Base-by-base conservation (phyloP, 2,797 vertebrate genomes). In the Ptychadena robeensis region DNA sequence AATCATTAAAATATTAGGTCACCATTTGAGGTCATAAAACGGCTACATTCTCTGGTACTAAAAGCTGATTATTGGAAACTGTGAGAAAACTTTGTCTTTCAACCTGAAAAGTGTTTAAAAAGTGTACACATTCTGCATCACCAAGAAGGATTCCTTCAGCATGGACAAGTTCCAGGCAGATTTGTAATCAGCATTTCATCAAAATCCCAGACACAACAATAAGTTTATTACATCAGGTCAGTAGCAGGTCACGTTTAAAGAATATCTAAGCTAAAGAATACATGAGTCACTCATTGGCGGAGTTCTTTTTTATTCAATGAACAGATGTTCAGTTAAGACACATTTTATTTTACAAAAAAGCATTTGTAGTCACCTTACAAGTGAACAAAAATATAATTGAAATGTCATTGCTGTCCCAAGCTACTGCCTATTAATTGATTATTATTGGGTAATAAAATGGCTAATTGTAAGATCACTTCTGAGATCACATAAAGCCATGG, bases 221-320 rank as follows among this genome's bases (percentile, higher is more conserved):
- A 67, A 67, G 63, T 66, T 77, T 77, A 66, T 77, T 67, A 67
- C 63, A 77, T 44, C 74, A 77, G 74, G 63, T 77, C 63, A 77
- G 63, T 66, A 67, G 67, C 22, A 77, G 74, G 74, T 53, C 38
- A 66, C 30, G 28, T 77, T 77, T 77, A 77, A 77, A 66, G 74
- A 28, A 63, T 48, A 66, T 53, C 38, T 63, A 65, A 40, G 38
- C 63, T 32, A 44, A 76, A 66, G 63, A 77, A 44, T 66, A 77
- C 27, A 65, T 77, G 74, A 77, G 37, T 77, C 63, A 65, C 28
- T 44, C 22, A 77, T 32, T 77, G 74, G 74, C 74, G 28, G 8
- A 22, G 61, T 30, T 38, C n/a, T 5, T 28, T 76, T 65, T 77
- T 18, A 66, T 66, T 77, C 37, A 66, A 25, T 65, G 61, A 77